These are phyloP conservation scores for Trematocara marginatum DNA, from an alignment of 2,113 vertebrate genomes.

Conservation along the genomic window DNA sequence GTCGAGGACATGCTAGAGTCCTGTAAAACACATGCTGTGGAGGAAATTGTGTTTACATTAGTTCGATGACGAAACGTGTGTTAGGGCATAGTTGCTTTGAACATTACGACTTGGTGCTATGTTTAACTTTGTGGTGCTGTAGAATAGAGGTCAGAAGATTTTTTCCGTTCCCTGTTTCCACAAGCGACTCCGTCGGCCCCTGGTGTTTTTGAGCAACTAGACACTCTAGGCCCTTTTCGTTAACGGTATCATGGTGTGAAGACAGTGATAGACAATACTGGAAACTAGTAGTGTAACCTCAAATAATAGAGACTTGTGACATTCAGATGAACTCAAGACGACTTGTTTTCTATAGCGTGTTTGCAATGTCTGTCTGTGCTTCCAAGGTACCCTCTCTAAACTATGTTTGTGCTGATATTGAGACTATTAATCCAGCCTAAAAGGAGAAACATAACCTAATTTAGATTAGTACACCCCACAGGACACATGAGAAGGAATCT, in stretches of 20 bases:
- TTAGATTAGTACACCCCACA: slow-evolving; percentile 42
- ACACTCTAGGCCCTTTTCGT: slow-evolving; percentile 55
- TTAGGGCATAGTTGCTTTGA: slow-evolving; percentile 73
- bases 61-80: slow-evolving; percentile 57
- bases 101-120: slow-evolving; percentile 78
- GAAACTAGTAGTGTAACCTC: slow-evolving; percentile 63
- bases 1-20: slow-evolving; percentile 60
- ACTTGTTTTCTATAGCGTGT: slow-evolving; percentile 68
- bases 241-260: slow-evolving; percentile 62
- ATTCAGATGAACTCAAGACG: slow-evolving; percentile 56
- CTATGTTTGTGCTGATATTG: slow-evolving; percentile 55
- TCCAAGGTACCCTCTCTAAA: slow-evolving; percentile 74
- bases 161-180: slow-evolving; percentile 25
- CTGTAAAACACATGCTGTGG: slow-evolving; percentile 59
- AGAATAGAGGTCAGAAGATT: slow-evolving; percentile 67
- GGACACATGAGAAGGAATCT: slow-evolving; percentile 32
- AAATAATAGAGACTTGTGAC: slow-evolving; percentile 64
- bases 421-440: slow-evolving; percentile 58
- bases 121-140: slow-evolving; percentile 79
- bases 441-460: slow-evolving; percentile 38
- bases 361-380: slow-evolving; percentile 70
- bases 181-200: slow-evolving; percentile 47
- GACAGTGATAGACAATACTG: slow-evolving; percentile 65
- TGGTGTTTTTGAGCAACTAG: slow-evolving; percentile 59
- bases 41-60: slow-evolving; percentile 76